Evolutionary conservation across 1,140 invertebrate species (phyloP).

Genomic region (Tetragonula clypearis): DNA sequence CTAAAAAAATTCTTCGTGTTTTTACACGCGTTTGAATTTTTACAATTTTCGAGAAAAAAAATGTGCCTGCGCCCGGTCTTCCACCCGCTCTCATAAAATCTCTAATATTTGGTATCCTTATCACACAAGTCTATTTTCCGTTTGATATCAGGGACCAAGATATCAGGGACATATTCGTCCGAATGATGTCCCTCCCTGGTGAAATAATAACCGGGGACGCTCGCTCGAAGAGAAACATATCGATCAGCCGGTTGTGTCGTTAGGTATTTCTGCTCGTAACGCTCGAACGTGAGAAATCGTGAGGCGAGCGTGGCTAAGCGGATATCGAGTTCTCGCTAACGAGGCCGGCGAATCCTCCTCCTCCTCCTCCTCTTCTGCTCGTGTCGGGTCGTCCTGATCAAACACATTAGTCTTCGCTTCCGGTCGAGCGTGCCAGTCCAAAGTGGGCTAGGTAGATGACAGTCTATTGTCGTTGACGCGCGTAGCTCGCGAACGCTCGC

Average conservation of each 20-base stretch:
- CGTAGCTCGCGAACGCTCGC: slow-evolving; percentile 37
- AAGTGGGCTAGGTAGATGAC: slow-evolving; percentile 57
- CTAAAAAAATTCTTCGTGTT: too few species aligned
- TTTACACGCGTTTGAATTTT: too few species aligned
- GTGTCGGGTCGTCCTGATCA: slow-evolving; percentile 63
- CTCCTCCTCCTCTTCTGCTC: neutral
- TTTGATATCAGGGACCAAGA: too few species aligned
- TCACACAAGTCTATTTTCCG: neutral
- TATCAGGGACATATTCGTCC: neutral
- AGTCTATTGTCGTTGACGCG: slow-evolving; percentile 54
- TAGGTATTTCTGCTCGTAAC: slow-evolving; percentile 24
- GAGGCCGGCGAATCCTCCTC: slow-evolving; percentile 30
- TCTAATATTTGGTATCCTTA: too few species aligned
- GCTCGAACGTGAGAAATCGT: slow-evolving; percentile 32
- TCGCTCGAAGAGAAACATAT: neutral
- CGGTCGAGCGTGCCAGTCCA: slow-evolving; percentile 51
- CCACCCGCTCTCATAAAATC: too few species aligned
- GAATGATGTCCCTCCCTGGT: neutral
- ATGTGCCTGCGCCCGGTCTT: too few species aligned
- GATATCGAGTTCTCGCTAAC: slow-evolving; percentile 63
- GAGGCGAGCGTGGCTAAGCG: slow-evolving; percentile 51
- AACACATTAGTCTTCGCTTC: slow-evolving; percentile 69
- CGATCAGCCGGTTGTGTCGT: neutral
- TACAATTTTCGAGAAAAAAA: too few species aligned
- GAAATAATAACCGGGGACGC: neutral